Conservation (phyloP, 2,113 vertebrate species). For the Pelodiscus sinensis region DNA sequence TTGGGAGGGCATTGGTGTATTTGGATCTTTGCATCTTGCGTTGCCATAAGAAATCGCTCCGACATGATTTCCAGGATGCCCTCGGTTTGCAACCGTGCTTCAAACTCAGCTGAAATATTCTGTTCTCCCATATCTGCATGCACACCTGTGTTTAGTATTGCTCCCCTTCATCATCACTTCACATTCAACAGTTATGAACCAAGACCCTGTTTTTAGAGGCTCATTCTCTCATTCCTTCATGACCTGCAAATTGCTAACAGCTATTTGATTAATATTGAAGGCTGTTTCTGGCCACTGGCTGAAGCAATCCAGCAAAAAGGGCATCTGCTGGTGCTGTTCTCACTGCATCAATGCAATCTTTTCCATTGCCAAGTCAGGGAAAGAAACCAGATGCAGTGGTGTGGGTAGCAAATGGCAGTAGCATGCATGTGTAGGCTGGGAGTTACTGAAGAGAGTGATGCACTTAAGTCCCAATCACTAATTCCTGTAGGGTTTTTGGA, state of each 20-base stretch:
- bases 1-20: background rate
- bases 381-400: background rate
- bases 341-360: background rate
- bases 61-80: background rate
- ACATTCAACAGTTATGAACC: background rate
- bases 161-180: background rate
- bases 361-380: background rate
- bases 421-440: background rate
- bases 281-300: background rate
- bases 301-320: background rate
- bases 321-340: background rate
- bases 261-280: background rate
- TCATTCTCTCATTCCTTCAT: background rate
- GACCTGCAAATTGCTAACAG: background rate
- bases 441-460: background rate
- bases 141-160: background rate
- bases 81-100: background rate
- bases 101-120: background rate
- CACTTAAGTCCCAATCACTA: background rate
- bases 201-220: background rate
- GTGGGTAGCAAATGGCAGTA: background rate
- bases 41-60: background rate
- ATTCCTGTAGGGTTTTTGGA: rapidly evolving
- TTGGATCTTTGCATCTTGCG: background rate
- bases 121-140: background rate